phyloP scores from a whole-genome alignment of 2,888 invertebrate species.

The Pyrocoelia pectoralis region DNA sequence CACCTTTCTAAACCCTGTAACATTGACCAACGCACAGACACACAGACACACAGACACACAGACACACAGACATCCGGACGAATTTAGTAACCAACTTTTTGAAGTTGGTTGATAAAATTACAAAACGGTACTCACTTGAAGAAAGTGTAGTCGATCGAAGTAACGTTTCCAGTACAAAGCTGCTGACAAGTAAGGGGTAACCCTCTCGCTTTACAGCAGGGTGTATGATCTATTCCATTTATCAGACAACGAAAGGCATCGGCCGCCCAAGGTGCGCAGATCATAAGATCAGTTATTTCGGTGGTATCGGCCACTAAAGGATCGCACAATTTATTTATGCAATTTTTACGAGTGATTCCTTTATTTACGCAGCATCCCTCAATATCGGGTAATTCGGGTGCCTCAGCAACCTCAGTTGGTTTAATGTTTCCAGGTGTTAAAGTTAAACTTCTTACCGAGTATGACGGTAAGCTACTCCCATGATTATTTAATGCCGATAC shows the following conservation, averaged over 20 bases:
- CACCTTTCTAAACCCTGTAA: no score
- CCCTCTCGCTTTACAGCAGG: slow-evolving; percentile 79
- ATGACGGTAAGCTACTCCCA: slow-evolving; percentile 80
- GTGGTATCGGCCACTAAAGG: slow-evolving; percentile 64
- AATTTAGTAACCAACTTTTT: no score
- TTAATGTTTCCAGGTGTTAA: slow-evolving; percentile 71
- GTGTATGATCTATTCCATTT: slow-evolving; percentile 82
- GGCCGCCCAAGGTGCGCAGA: slow-evolving; percentile 88
- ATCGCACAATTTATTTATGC: slow-evolving; percentile 82
- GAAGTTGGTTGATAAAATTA: no score
- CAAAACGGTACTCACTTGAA: slow-evolving; percentile 82
- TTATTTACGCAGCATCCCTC: slow-evolving; percentile 72
- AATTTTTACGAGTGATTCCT: slow-evolving; percentile 77
- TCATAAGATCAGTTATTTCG: slow-evolving; percentile 83
- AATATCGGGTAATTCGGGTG: slow-evolving; percentile 79
- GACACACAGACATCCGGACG: no score
- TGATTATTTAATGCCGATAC: slow-evolving; percentile 77
- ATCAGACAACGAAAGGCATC: slow-evolving; percentile 82
- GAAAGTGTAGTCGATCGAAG: slow-evolving; percentile 79
- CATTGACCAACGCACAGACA: no score
- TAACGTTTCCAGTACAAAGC: slow-evolving; percentile 81
- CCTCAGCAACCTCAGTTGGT: slow-evolving; percentile 64
- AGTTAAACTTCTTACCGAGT: slow-evolving; percentile 76
- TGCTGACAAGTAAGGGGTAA: slow-evolving; percentile 79
- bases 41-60: no score